These are phyloP conservation scores for Montipora capricornis DNA, from an alignment of 64 coral and sea anemone genomes.

Conservation along the genomic window DNA sequence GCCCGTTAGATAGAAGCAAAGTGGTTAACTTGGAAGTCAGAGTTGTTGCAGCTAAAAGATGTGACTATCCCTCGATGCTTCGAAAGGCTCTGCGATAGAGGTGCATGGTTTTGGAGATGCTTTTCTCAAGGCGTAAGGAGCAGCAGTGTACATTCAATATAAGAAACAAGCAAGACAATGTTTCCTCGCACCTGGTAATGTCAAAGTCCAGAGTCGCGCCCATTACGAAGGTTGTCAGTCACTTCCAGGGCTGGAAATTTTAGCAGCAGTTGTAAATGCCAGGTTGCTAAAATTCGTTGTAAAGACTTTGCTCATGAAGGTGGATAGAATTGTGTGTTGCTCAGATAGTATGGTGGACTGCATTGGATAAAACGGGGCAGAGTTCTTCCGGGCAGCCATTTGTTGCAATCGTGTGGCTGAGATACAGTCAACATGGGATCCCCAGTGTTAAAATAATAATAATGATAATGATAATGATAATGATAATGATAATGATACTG, in stretches of 20 bases:
- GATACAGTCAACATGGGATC: constrained; percentile 39
- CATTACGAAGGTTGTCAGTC: constrained; percentile 41
- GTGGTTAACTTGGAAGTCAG: no score
- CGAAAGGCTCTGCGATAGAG: constrained; percentile 4
- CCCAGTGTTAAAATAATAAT: neutral
- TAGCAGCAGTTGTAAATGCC: constrained; percentile 59
- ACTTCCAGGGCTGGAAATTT: constrained; percentile 57
- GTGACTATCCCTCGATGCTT: no score
- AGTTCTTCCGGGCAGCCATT: constrained; percentile 58
- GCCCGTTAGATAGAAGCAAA: no score
- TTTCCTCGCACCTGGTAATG: constrained; percentile 19
- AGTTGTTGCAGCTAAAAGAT: no score
- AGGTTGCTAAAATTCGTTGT: constrained; percentile 35
- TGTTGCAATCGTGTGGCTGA: constrained; percentile 49
- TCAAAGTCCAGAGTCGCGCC: constrained; percentile 67
- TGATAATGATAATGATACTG: no score
- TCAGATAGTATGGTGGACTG: constrained; percentile 42
- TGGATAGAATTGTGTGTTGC: constrained; percentile 17
- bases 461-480: no score
- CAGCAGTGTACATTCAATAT: neutral
- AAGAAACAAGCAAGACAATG: constrained; percentile 8
- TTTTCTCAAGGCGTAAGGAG: no score
- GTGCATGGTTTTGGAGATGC: constrained; percentile 26
- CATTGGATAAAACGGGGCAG: constrained; percentile 38
- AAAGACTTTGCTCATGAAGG: constrained; percentile 20